Percentiles rank a stretch among this genome's conserved stretches.
phyloP scores from a whole-genome alignment of 2,888 invertebrate genomes.

The Girardia tigrina region DNA sequence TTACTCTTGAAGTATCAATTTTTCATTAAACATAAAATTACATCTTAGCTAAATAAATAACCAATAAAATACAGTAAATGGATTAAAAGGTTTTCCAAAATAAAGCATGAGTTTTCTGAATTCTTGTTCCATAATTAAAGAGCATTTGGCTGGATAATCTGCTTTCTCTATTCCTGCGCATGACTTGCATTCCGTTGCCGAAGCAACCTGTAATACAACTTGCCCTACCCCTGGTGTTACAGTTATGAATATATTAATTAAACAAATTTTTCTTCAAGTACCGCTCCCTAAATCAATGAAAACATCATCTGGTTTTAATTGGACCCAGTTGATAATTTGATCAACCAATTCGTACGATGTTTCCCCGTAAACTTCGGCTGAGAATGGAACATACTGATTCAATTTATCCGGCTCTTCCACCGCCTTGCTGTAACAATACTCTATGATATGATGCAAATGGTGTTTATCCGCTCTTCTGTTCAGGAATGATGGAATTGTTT shows the following conservation, averaged over 20 bases:
- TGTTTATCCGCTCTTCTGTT: slow-evolving; percentile 27
- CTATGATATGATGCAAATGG: slow-evolving; percentile 72
- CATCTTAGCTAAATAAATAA: too few species aligned
- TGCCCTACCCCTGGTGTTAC: slow-evolving; percentile 31
- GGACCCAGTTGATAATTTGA: slow-evolving; percentile 92
- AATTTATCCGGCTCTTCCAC: slow-evolving; percentile 90
- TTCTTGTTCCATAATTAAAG: slow-evolving; percentile 74
- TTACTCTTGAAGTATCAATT: too few species aligned
- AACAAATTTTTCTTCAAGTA: slow-evolving; percentile 38
- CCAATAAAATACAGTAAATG: slow-evolving; percentile 33
- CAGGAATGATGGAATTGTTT: slow-evolving; percentile 27
- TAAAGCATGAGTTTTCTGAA: slow-evolving; percentile 91
- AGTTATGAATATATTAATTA: background rate
- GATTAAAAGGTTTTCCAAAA: slow-evolving; percentile 68
- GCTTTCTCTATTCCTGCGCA: slow-evolving; percentile 93
- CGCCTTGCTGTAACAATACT: slow-evolving; percentile 91
- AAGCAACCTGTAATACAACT: slow-evolving; percentile 61
- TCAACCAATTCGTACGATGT: slow-evolving; percentile 91
- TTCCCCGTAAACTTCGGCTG: slow-evolving; percentile 95
- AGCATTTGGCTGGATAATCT: slow-evolving; percentile 84
- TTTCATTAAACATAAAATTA: too few species aligned
- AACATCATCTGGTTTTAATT: slow-evolving; percentile 69
- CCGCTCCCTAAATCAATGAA: slow-evolving; percentile 91
- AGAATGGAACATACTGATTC: slow-evolving; percentile 98
- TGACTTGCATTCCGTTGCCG: slow-evolving; percentile 74